Evolutionary conservation across 2,888 invertebrate species (phyloP).

Genomic region (Lasiommata megera): DNA sequence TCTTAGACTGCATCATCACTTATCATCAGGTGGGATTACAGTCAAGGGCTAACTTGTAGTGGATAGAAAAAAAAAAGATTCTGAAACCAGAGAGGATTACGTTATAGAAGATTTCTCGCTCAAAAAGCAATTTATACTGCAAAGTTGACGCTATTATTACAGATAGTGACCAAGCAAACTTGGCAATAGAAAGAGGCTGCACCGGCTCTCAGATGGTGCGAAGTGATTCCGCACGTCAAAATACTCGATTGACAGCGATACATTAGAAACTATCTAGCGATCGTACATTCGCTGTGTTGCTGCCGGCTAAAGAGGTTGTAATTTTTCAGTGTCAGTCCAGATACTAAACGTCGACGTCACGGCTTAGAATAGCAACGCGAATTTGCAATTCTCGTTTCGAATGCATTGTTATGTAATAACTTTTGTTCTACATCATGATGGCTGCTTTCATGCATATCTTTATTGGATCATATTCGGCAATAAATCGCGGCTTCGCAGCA

Average conservation of each 20-base stretch:
- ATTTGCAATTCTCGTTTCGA: slow-evolving; percentile 21
- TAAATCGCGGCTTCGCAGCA: slow-evolving; percentile 13
- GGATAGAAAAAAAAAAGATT: neutral
- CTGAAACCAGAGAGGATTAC: slow-evolving; percentile 1
- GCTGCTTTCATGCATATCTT: slow-evolving; percentile 19
- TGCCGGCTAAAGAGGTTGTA: slow-evolving; percentile 56
- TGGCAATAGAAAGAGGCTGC: slow-evolving; percentile 44
- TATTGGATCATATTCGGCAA: slow-evolving; percentile 20
- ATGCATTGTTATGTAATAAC: slow-evolving; percentile 17
- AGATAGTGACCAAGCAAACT: slow-evolving; percentile 57
- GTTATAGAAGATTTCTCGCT: slow-evolving; percentile 14
- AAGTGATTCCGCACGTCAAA: slow-evolving; percentile 72
- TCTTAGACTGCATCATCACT: no score
- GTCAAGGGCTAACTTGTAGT: no score
- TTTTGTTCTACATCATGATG: slow-evolving; percentile 15
- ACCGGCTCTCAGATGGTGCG: slow-evolving; percentile 52
- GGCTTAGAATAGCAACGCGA: slow-evolving; percentile 62
- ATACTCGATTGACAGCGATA: slow-evolving; percentile 75
- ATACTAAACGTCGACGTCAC: slow-evolving; percentile 72
- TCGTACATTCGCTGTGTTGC: slow-evolving; percentile 51
- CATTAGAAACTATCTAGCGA: slow-evolving; percentile 75
- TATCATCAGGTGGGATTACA: no score
- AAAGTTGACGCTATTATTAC: slow-evolving; percentile 55
- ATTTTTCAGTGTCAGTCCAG: slow-evolving; percentile 76
- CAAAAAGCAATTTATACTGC: slow-evolving; percentile 50